These are phyloP conservation scores for Drosophila tristis DNA, from an alignment of 1,140 invertebrate species.

Conservation along the genomic window DNA sequence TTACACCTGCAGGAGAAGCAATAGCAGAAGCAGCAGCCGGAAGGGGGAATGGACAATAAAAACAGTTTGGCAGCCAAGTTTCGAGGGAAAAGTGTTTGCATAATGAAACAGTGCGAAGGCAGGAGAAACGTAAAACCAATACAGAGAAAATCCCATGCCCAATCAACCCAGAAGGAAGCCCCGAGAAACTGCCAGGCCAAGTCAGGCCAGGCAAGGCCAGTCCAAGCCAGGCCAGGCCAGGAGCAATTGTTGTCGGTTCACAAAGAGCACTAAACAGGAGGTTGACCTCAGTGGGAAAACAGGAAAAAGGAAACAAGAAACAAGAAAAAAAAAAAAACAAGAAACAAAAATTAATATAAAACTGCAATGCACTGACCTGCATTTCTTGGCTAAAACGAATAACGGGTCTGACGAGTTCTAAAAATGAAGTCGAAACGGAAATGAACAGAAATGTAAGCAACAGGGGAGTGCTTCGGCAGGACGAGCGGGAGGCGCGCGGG, in stretches of 20 bases:
- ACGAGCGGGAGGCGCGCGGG: not conserved
- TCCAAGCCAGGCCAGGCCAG: too few species aligned
- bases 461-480: not conserved
- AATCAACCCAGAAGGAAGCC: too few species aligned
- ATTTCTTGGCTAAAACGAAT: slow-evolving; percentile 47
- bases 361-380: slow-evolving; percentile 64
- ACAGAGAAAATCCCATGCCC: too few species aligned
- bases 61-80: slow-evolving; percentile 27
- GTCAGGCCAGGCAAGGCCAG: too few species aligned
- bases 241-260: slow-evolving; percentile 39
- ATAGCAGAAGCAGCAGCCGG: not conserved
- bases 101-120: slow-evolving; percentile 30
- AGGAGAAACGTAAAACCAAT: slow-evolving; percentile 2
- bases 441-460: slow-evolving; percentile 64
- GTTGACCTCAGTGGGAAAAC: slow-evolving; percentile 34
- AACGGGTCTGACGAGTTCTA: slow-evolving; percentile 44
- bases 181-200: too few species aligned
- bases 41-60: slow-evolving; percentile 3
- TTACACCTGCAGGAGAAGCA: slow-evolving; percentile 4
- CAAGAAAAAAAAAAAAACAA: too few species aligned
- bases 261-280: slow-evolving; percentile 25
- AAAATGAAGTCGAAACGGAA: slow-evolving; percentile 65
- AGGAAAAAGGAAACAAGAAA: not conserved
- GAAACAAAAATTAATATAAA: slow-evolving; percentile 60
- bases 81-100: slow-evolving; percentile 32